Evolutionary conservation across 1,140 invertebrate species (phyloP).

Genomic region (Triops cancriformis): DNA sequence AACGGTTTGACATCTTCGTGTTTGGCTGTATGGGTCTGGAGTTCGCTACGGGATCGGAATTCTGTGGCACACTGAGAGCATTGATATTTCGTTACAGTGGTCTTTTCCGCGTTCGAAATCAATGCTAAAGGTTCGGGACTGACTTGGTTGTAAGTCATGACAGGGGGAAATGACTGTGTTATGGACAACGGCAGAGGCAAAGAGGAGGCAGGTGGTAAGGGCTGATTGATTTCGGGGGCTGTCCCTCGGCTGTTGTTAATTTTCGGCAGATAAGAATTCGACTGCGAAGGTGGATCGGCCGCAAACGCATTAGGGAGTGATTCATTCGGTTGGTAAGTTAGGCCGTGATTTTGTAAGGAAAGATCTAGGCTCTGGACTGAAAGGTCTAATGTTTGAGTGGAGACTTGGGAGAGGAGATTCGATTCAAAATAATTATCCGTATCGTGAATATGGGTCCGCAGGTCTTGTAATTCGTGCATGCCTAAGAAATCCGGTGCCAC

Average conservation of each 20-base stretch:
- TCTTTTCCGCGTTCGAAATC: neutral
- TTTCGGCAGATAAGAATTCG: neutral
- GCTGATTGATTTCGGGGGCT: conserved; percentile 3
- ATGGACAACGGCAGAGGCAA: conserved; percentile 25
- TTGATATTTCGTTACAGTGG: neutral
- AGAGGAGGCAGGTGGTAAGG: conserved; percentile 24
- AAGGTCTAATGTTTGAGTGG: conserved; percentile 24
- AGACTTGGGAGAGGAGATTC: conserved; percentile 11
- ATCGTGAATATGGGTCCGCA: conserved; percentile 24
- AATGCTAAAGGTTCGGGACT: neutral
- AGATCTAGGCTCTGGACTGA: conserved; percentile 26
- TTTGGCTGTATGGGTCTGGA: neutral
- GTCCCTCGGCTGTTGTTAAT: neutral
- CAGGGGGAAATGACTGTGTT: conserved; percentile 23
- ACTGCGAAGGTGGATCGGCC: neutral
- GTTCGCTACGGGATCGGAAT: conserved; percentile 17
- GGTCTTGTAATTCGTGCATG: conserved; percentile 26
- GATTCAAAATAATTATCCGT: conserved; percentile 19
- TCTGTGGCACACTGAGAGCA: conserved; percentile 22
- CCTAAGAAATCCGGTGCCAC: conserved; percentile 25
- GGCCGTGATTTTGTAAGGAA: conserved; percentile 21
- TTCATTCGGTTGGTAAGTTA: conserved; percentile 14
- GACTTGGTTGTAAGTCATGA: conserved; percentile 13
- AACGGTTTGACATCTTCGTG: conserved; percentile 24
- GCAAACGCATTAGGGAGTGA: neutral